Evolutionary conservation across 2,113 vertebrate genomes (phyloP), one percentile per base, ranked within the genome.

Genomic region (Bubo scandiacus): DNA sequence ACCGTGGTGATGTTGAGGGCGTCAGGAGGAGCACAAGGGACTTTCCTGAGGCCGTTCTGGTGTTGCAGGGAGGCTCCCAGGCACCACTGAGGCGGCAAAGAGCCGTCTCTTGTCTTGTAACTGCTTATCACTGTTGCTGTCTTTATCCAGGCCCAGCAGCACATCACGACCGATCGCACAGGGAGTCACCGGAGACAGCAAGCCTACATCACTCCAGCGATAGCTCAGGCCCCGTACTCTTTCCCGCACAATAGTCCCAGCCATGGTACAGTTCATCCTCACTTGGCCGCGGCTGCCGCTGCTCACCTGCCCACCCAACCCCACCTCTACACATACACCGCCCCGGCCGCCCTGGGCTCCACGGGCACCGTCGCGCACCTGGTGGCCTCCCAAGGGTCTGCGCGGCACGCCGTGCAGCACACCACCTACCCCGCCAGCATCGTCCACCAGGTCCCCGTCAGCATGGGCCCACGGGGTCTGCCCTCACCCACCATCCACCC

Each of bases 201-300:
- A 96, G 99, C 99, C 94, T 99, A 99, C 98, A 99, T 99, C 98
- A 97, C 99, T 38, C 99, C 99, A 77, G 99, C 99, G 57, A 99
- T 99, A 96, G 98, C 99, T 86, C 99, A 99, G 98, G 99, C 99
- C 38, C 99, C 99, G 1, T 99, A 99, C 97, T 99, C 99, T 95
- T 99, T 99, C 98, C 99, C 99, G 55, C 99, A 99, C 96, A 99
- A 98, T 95, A 99, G 99, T 95, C 99, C 99, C 86, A 99, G 99
- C 97, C 99, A 99, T 15, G 97, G 99, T 14, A 98, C 98, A 7
- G 98, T 99, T 65, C 99, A 99, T 92, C 99, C 99, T 8, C 99
- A 99, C 97, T 94, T 99, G 98, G 98, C 99, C 6, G 97, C 42
- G 10, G 98, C 99, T 45, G 98, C 74, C 2, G 98, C 99, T 32